Percentiles rank a stretch among this genome's conserved stretches.
Evolutionary conservation across 2,797 vertebrate genomes (phyloP).

Genomic region (Lagodon rhomboides): DNA sequence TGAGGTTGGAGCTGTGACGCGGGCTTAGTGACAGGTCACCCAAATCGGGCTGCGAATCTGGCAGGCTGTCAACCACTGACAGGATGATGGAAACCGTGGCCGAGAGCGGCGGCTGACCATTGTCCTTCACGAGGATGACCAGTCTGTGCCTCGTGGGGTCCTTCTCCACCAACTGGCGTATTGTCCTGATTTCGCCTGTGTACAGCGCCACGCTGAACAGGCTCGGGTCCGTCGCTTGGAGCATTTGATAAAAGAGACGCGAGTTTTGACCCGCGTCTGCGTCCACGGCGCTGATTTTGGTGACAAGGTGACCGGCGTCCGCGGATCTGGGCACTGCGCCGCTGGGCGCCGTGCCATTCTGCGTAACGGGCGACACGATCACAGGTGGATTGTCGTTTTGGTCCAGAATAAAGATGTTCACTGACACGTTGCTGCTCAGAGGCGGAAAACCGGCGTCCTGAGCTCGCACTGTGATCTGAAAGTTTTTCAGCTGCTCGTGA

Average conservation of each 20-base stretch:
- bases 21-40: conserved; percentile 86
- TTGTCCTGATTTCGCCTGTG: conserved; percentile 92
- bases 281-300: conserved; percentile 86
- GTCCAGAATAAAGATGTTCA: conserved; percentile 90
- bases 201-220: conserved; percentile 90
- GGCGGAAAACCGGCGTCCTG: conserved; percentile 92
- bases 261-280: conserved; percentile 86
- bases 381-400: conserved; percentile 92
- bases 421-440: conserved; percentile 85
- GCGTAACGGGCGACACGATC: conserved; percentile 81
- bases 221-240: conserved; percentile 87
- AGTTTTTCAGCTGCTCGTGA: conserved; percentile 90
- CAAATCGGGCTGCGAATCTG: conserved; percentile 87
- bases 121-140: conserved; percentile 90
- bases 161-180: conserved; percentile 86
- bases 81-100: conserved; percentile 91
- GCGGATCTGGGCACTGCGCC: conserved; percentile 87
- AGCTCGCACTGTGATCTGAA: conserved; percentile 88
- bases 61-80: conserved; percentile 90
- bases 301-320: conserved; percentile 88
- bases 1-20: conserved; percentile 83
- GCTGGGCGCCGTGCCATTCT: conserved; percentile 82
- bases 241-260: conserved; percentile 90
- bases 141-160: conserved; percentile 87
- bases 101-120: conserved; percentile 92